These are phyloP conservation scores for Phaedon cochleariae DNA, from an alignment of 2,888 invertebrate species.

Conservation along the genomic window DNA sequence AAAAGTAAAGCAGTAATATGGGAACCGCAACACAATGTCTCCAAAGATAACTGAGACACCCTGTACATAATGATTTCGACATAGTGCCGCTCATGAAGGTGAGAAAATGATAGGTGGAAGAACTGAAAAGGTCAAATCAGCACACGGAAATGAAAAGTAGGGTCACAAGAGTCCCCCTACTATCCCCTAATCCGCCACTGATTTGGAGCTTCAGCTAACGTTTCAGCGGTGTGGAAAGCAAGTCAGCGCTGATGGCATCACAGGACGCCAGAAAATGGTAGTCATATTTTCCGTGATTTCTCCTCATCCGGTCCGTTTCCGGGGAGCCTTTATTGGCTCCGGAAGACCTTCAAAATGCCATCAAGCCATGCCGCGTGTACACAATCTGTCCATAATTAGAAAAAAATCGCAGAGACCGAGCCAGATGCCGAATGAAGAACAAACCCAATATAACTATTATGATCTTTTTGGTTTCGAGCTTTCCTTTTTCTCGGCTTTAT, in stretches of 20 bases:
- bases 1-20: no score
- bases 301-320: conserved; percentile 41
- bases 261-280: conserved; percentile 35
- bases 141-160: no score
- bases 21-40: no score
- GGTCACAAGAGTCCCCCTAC: no score
- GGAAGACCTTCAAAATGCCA: conserved; percentile 53
- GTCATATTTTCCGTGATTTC: conserved; percentile 44
- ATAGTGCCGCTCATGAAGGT: no score
- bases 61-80: no score
- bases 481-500: conserved; percentile 20
- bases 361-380: conserved; percentile 49
- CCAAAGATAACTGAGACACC: no score
- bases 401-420: conserved; percentile 42
- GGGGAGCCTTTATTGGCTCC: conserved; percentile 49
- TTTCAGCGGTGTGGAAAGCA: no score
- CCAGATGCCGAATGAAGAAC: conserved; percentile 45
- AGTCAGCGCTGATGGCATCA: background rate
- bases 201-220: no score
- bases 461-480: conserved; percentile 21
- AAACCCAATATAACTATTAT: conserved; percentile 33
- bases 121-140: no score
- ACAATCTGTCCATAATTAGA: conserved; percentile 53
- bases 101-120: no score
- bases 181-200: background rate